A percentile compares a stretch with the other conserved stretches of the same genome.
phyloP scores from a whole-genome alignment of 2,113 vertebrate species.

The Uropsilus gracilis region DNA sequence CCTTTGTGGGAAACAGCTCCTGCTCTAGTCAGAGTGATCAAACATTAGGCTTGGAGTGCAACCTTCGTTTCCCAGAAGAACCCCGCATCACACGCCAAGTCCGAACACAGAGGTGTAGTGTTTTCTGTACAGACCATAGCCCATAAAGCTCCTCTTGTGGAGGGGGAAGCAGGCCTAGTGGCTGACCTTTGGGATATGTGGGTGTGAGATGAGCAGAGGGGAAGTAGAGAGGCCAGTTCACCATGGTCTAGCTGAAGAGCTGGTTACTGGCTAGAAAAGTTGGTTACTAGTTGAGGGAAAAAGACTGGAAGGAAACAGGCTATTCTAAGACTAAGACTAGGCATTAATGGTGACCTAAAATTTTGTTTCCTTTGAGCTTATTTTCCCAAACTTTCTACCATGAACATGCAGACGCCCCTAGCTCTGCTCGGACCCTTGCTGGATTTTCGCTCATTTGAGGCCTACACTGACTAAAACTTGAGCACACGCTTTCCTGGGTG shows the following conservation, averaged over 20 bases:
- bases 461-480: not conserved
- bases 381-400: not conserved
- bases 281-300: not conserved
- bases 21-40: not conserved
- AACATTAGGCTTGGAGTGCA: not conserved
- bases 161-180: no score
- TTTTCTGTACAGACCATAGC: not conserved
- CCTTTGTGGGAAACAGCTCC: not conserved
- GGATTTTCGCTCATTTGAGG: not conserved
- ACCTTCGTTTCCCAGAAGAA: not conserved
- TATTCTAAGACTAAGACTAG: not conserved
- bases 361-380: not conserved
- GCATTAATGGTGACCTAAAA: not conserved
- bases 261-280: rapidly evolving
- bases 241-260: not conserved
- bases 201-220: rapidly evolving
- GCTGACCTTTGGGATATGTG: not conserved
- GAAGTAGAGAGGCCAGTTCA: not conserved
- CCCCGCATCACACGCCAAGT: no score
- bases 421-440: not conserved
- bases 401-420: no score
- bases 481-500: no score
- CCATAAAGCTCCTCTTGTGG: rapidly evolving
- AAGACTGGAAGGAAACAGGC: not conserved
- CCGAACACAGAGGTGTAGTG: not conserved